Conservation (phyloP, 2,113 vertebrate species). For the Ariopsis seemanni region DNA sequence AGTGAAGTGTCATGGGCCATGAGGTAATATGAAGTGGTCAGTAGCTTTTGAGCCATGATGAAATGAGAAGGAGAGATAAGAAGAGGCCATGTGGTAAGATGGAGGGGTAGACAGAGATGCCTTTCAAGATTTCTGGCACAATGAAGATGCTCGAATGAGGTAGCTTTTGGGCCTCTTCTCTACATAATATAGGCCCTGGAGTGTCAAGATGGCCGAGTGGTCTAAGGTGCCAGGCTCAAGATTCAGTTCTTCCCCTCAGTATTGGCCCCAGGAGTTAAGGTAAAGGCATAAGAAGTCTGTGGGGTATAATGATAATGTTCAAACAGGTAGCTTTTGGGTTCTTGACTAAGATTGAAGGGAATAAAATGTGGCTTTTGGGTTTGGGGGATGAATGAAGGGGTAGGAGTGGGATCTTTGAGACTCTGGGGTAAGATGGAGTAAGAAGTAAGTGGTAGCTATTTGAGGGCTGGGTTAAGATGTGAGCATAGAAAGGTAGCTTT, state of each 20-base stretch:
- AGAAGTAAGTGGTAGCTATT: neutral
- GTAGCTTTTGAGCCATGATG: neutral
- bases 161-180: neutral
- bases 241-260: too few relatives aligned
- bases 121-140: neutral
- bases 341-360: neutral
- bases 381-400: neutral
- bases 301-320: neutral
- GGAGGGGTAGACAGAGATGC: slow-evolving; percentile 1
- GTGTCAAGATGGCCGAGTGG: too few relatives aligned
- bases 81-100: slow-evolving; percentile 26
- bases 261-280: neutral
- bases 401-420: neutral
- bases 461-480: neutral
- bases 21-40: neutral
- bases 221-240: too few relatives aligned
- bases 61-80: neutral
- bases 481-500: neutral
- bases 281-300: neutral
- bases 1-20: neutral
- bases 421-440: neutral
- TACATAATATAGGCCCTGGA: neutral
- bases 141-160: neutral
- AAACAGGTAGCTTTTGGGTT: neutral
- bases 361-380: neutral